These are phyloP conservation scores for Dermochelys coriacea DNA, from an alignment of 2,797 vertebrate species.

Conservation along the genomic window DNA sequence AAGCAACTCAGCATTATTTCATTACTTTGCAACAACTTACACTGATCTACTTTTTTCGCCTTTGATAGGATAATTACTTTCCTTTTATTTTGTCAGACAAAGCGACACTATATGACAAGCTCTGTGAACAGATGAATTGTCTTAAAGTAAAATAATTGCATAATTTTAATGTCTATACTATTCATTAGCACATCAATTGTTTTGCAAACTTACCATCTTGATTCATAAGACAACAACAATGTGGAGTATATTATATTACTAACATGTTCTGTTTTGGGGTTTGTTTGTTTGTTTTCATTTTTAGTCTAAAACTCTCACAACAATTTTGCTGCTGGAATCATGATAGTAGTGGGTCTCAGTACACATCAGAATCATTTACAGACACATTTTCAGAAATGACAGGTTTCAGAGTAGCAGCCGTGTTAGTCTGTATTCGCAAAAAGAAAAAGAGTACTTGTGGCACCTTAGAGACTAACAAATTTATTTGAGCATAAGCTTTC, in stretches of 20 bases:
- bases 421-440: too few species aligned
- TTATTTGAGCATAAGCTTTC: too few species aligned
- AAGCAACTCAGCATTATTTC: not conserved
- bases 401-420: too few species aligned
- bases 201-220: not conserved
- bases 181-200: not conserved
- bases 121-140: not conserved
- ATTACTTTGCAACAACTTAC: constrained; percentile 50
- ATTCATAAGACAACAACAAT: not conserved
- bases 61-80: not conserved
- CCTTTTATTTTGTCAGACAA: not conserved
- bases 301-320: not conserved
- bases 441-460: too few species aligned
- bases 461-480: too few species aligned
- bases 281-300: not conserved
- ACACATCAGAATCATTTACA: not conserved
- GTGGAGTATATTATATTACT: not conserved
- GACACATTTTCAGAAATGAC: not conserved
- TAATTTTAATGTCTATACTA: not conserved
- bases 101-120: not conserved
- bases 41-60: not conserved
- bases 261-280: not conserved
- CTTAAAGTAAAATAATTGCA: not conserved
- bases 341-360: not conserved
- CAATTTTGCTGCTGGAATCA: not conserved